These are phyloP conservation scores for Fragum fragum DNA, from an alignment of 2,888 invertebrate genomes.

Conservation along the genomic window DNA sequence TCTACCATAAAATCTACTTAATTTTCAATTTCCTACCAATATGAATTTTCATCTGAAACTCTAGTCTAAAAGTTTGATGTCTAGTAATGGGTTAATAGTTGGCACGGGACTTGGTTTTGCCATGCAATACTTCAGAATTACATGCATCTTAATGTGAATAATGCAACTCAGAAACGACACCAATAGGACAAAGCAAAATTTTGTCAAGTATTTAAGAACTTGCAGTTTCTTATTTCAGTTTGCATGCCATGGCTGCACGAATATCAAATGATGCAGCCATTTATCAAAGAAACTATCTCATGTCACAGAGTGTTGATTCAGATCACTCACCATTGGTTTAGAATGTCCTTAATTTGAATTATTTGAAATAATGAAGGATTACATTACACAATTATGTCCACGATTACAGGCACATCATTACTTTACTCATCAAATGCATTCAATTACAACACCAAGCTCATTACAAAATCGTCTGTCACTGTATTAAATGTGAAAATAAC, in stretches of 20 bases:
- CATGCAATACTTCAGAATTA: too few relatives aligned
- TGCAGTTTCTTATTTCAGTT: neutral
- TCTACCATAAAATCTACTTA: too few relatives aligned
- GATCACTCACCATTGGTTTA: neutral
- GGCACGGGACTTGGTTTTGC: too few relatives aligned
- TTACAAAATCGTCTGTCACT: neutral
- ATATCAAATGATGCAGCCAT: neutral
- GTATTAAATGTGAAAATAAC: neutral
- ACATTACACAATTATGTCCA: conserved; percentile 21
- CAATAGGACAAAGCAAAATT: too few relatives aligned
- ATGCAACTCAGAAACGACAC: too few relatives aligned
- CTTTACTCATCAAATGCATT: conserved; percentile 8
- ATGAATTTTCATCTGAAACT: too few relatives aligned
- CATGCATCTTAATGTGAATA: too few relatives aligned
- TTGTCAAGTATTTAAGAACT: too few relatives aligned
- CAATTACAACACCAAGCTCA: conserved; percentile 14
- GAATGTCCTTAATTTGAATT: conserved; percentile 14
- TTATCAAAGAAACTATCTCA: neutral
- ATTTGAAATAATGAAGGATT: conserved; percentile 16
- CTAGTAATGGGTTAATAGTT: too few relatives aligned
- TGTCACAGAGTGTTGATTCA: conserved; percentile 3
- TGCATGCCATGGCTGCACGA: neutral
- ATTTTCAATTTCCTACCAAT: too few relatives aligned
- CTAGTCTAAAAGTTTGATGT: too few relatives aligned
- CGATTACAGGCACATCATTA: conserved; percentile 2